Evolutionary conservation across 2,797 vertebrate genomes (phyloP).

Genomic region (Sebastolobus alascanus): DNA sequence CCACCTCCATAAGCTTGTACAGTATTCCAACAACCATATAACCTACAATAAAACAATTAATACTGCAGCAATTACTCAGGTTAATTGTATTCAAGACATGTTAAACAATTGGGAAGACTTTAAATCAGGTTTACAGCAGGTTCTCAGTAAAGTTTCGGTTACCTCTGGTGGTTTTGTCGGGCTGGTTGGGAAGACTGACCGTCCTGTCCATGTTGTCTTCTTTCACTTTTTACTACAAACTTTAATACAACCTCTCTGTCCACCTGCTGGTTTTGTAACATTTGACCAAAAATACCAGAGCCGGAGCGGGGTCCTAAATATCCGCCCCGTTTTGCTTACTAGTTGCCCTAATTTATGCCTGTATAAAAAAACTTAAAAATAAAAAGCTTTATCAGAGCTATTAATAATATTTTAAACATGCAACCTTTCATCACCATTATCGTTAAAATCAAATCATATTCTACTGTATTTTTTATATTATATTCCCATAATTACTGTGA

Average conservation of each 20-base stretch:
- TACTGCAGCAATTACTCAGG: background rate
- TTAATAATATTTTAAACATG: fast-evolving
- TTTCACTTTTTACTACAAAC: background rate
- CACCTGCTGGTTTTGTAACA: constrained; percentile 39
- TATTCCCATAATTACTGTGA: background rate
- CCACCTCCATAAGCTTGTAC: background rate
- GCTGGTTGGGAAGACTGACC: constrained; percentile 75
- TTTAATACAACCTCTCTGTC: fast-evolving
- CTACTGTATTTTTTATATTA: fast-evolving
- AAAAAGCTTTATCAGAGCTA: fast-evolving
- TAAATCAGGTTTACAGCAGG: fast-evolving
- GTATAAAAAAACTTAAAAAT: background rate
- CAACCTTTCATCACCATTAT: fast-evolving
- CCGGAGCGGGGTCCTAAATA: constrained; percentile 35
- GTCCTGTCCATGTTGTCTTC: constrained; percentile 76
- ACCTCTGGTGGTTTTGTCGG: constrained; percentile 74
- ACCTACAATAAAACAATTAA: fast-evolving
- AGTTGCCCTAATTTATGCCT: constrained; percentile 41
- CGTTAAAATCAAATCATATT: fast-evolving
- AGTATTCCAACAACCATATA: background rate
- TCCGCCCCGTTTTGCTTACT: constrained; percentile 1
- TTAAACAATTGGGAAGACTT: fast-evolving
- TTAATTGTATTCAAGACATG: background rate
- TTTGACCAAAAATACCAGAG: constrained; percentile 1
- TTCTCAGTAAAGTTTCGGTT: background rate